phyloP scores from a whole-genome alignment of 2,888 invertebrate genomes.

The Andrena chrysosceles region DNA sequence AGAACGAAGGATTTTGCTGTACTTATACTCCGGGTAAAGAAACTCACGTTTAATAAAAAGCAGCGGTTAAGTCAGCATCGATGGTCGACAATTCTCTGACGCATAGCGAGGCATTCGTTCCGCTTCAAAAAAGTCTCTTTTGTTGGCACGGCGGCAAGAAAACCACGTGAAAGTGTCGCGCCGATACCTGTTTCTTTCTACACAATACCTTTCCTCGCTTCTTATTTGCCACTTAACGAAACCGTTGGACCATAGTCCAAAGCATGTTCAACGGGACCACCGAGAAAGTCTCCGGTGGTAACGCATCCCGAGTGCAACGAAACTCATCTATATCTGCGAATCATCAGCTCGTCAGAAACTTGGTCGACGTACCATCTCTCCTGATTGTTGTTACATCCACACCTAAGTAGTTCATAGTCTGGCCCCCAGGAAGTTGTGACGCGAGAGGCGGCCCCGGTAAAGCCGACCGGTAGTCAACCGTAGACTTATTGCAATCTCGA shows the following conservation, averaged over 20 bases:
- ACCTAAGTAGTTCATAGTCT: too few species aligned
- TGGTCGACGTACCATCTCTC: background rate
- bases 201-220: conserved; percentile 34
- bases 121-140: conserved; percentile 37
- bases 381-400: too few species aligned
- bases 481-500: conserved; percentile 61
- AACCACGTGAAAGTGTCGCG: conserved; percentile 49
- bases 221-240: conserved; percentile 24
- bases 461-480: conserved; percentile 44
- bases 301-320: background rate
- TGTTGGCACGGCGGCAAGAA: conserved; percentile 13
- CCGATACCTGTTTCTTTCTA: conserved; percentile 47
- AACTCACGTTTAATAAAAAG: background rate
- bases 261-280: background rate
- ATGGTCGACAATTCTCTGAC: conserved; percentile 22
- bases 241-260: conserved; percentile 19
- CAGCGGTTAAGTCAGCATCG: background rate
- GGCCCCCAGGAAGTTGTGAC: too few species aligned
- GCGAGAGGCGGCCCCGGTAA: background rate
- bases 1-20: background rate
- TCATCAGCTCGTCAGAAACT: conserved; percentile 10
- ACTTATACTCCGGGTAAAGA: background rate
- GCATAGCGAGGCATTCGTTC: conserved; percentile 33
- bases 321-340: too few species aligned
- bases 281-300: conserved; percentile 45